phyloP scores from a whole-genome alignment of 1,140 invertebrate species.

The Musca vetustissima region DNA sequence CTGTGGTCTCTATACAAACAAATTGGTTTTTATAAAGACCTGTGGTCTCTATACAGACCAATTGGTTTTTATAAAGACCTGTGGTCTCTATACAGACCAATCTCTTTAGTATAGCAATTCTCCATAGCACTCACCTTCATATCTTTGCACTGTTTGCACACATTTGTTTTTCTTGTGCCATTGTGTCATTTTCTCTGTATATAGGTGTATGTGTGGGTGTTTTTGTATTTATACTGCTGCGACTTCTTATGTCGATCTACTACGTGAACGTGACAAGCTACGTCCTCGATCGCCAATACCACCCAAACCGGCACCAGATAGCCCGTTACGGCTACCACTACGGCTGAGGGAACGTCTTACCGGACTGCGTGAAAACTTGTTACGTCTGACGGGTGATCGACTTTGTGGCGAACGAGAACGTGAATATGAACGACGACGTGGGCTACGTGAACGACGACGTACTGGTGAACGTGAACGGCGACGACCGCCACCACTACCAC shows the following conservation, averaged over 20 bases:
- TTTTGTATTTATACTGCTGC: conserved; percentile 34
- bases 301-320: conserved; percentile 19
- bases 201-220: too few relatives aligned
- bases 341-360: conserved; percentile 33
- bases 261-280: conserved; percentile 45
- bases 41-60: too few relatives aligned
- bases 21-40: too few relatives aligned
- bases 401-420: conserved; percentile 47
- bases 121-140: too few relatives aligned
- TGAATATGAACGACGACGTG: conserved; percentile 47
- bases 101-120: too few relatives aligned
- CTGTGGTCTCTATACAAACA: too few relatives aligned
- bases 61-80: background rate
- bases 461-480: conserved; percentile 50
- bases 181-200: too few relatives aligned
- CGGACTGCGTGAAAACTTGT: conserved; percentile 52
- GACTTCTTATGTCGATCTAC: too few relatives aligned
- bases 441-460: conserved; percentile 49
- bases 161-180: too few relatives aligned
- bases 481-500: conserved; percentile 42
- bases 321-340: conserved; percentile 49
- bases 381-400: conserved; percentile 44
- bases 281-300: conserved; percentile 28
- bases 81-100: too few relatives aligned
- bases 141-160: too few relatives aligned